A percentile compares a stretch with the other conserved stretches of the same genome.
Conservation (phyloP, 1,140 invertebrate species). For the Drosophila malerkotliana region DNA sequence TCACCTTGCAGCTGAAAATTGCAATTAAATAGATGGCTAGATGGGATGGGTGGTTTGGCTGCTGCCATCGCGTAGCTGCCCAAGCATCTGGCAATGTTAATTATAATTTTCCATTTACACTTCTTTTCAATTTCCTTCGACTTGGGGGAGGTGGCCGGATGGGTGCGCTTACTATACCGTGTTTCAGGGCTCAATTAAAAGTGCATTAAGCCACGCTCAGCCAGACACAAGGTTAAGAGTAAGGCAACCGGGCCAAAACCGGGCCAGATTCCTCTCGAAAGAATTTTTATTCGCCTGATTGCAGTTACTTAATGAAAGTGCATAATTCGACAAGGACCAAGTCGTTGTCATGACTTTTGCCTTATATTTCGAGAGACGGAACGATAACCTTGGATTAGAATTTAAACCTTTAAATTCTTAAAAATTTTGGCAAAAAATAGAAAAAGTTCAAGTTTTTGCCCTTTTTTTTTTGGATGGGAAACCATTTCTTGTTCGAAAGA, state of each 20-base stretch:
- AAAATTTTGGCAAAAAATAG: conserved; percentile 10
- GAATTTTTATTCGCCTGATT: conserved; percentile 71
- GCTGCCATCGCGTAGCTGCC: not conserved
- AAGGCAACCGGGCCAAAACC: conserved; percentile 47
- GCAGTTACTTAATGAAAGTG: conserved; percentile 78
- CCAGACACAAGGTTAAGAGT: conserved; percentile 56
- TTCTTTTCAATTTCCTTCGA: conserved; percentile 55
- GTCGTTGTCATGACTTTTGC: no score
- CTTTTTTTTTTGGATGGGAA: conserved; percentile 18
- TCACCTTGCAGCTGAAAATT: conserved; percentile 33
- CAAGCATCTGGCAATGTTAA: conserved; percentile 72
- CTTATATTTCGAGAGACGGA: not conserved
- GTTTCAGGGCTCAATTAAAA: conserved; percentile 69
- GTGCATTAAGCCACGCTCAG: conserved; percentile 69
- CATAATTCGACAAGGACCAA: conserved; percentile 55
- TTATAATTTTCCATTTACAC: conserved; percentile 72
- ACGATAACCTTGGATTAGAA: not conserved
- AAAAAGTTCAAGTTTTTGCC: conserved; percentile 10
- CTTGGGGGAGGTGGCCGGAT: not conserved
- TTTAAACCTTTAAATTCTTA: conserved; percentile 3
- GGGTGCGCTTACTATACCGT: not conserved
- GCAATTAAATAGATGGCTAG: conserved; percentile 35
- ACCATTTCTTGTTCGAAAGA: conserved; percentile 54
- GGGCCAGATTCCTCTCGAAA: conserved; percentile 41
- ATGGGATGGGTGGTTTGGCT: not conserved